Conservation (phyloP, 2,113 vertebrate species). For the Halcyon malimbica region DNA sequence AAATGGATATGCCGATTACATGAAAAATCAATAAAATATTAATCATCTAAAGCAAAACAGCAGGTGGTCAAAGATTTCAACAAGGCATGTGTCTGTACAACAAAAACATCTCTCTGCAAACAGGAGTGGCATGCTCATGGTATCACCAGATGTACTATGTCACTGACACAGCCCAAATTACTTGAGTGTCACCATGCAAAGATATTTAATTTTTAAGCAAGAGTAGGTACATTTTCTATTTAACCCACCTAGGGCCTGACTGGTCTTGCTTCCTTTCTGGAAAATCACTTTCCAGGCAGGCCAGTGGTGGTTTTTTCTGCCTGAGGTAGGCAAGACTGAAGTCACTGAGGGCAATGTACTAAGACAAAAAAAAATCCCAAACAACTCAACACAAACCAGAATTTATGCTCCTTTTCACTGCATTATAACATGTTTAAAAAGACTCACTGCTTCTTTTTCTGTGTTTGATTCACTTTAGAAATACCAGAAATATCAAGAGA, state of each 20-base stretch:
- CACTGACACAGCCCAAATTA: not conserved
- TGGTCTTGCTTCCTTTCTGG: not conserved
- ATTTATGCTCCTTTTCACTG: not conserved
- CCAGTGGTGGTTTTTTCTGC: not conserved
- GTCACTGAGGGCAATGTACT: not conserved
- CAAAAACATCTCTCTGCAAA: not conserved
- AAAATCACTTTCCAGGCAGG: not conserved
- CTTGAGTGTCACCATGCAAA: not conserved
- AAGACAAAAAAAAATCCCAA: not conserved
- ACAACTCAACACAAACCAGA: not conserved
- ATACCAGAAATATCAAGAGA: not conserved
- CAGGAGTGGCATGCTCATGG: not conserved
- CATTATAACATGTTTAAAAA: not conserved
- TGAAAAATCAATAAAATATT: not conserved
- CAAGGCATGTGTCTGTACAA: not conserved
- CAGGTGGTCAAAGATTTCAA: not conserved
- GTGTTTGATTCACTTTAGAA: not conserved
- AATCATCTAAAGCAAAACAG: not conserved
- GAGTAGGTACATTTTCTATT: not conserved
- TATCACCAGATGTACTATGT: not conserved
- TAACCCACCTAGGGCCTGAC: not conserved
- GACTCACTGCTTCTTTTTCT: not conserved
- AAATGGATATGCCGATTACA: not conserved
- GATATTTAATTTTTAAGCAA: conserved; percentile 12
- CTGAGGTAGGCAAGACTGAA: not conserved